Percentiles rank a stretch among this genome's conserved stretches.
phyloP scores from a whole-genome alignment of 2,797 vertebrate species.

The Chiroxiphia lanceolata region DNA sequence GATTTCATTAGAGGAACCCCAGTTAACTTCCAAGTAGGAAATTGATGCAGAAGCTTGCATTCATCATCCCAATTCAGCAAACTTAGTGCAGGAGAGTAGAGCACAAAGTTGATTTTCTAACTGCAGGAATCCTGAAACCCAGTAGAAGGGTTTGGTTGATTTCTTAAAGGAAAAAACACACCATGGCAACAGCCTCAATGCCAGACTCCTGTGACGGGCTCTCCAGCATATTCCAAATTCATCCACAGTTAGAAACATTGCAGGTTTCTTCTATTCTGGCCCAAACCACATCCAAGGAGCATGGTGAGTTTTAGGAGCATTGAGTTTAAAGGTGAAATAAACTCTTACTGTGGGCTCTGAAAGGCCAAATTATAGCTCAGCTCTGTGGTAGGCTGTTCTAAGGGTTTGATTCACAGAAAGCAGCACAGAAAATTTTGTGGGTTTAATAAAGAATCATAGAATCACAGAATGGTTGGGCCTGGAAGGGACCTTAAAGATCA shows the following conservation, averaged over 20 bases:
- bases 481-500: background rate
- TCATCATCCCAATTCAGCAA: slow-evolving; percentile 1
- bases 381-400: background rate
- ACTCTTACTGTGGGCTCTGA: background rate
- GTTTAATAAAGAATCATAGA: background rate
- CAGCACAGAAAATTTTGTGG: background rate
- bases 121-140: slow-evolving; percentile 2
- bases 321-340: background rate
- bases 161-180: background rate
- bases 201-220: background rate
- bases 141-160: background rate
- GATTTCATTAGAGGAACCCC: slow-evolving; percentile 17
- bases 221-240: background rate
- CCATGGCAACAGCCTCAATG: background rate
- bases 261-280: background rate
- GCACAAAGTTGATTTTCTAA: slow-evolving; percentile 28
- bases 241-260: background rate
- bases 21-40: slow-evolving; percentile 22
- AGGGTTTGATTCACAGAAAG: background rate
- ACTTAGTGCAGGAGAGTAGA: background rate
- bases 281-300: background rate
- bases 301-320: background rate
- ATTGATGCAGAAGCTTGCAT: slow-evolving; percentile 19
- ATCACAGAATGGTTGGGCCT: background rate
- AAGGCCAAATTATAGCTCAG: background rate